A percentile compares a stretch with the other conserved stretches of the same genome.
These are phyloP conservation scores for Thecocarcelia acutangulata DNA, from an alignment of 2,888 invertebrate species.

Conservation along the genomic window DNA sequence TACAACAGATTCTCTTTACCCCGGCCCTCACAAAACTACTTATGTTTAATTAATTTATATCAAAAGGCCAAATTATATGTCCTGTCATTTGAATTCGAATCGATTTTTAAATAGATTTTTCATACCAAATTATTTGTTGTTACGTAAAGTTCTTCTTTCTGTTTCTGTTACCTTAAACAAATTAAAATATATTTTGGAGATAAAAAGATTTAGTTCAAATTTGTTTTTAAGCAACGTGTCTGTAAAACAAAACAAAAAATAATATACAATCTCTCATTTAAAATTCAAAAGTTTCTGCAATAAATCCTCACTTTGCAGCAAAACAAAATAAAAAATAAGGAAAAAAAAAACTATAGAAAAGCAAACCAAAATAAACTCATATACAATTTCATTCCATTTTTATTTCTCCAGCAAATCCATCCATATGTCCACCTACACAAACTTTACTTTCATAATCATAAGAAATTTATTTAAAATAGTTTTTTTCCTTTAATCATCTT, in stretches of 20 bases:
- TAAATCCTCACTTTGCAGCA: conserved; percentile 26
- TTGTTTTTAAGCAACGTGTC: not conserved
- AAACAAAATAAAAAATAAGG: not conserved
- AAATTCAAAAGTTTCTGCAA: conserved; percentile 21
- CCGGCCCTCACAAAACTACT: too few relatives aligned
- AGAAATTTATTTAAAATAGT: conserved; percentile 68
- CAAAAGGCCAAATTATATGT: too few relatives aligned
- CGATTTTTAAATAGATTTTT: not conserved
- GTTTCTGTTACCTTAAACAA: not conserved
- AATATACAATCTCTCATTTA: conserved; percentile 6
- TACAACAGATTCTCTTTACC: too few relatives aligned
- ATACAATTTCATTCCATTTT: conserved; percentile 22
- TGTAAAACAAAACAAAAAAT: not conserved
- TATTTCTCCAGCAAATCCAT: conserved; percentile 56
- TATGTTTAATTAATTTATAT: too few relatives aligned
- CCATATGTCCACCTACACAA: conserved; percentile 64
- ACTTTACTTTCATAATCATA: conserved; percentile 52
- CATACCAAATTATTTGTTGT: not conserved
- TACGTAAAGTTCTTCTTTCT: too few relatives aligned
- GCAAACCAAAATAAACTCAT: conserved; percentile 1
- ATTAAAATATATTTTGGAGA: not conserved
- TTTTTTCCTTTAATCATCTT: conserved; percentile 28
- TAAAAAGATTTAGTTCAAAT: not conserved
- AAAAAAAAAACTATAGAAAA: not conserved
- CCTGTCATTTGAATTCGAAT: too few relatives aligned